phyloP scores from a whole-genome alignment of 30 jellyfish, hydroid and myxozoan genomes.

The Catostylus mosaicus region DNA sequence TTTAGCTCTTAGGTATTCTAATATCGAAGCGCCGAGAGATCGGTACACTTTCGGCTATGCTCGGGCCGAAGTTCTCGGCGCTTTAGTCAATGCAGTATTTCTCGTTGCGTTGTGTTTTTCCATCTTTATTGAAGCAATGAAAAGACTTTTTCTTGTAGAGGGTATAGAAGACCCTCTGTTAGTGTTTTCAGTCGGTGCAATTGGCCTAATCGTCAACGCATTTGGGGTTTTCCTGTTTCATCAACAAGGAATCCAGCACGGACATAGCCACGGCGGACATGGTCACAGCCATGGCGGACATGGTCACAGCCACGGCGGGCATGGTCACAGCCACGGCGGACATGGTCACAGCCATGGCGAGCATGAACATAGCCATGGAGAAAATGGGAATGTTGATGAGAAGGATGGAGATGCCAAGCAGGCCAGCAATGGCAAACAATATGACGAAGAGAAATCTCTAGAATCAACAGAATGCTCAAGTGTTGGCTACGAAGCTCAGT shows the following conservation, averaged over 20 bases:
- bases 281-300: conserved; percentile 82
- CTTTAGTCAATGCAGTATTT: conserved; percentile 95
- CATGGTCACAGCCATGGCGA: conserved; percentile 21
- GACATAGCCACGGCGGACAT: conserved; percentile 91
- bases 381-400: neutral
- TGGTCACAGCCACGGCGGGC: conserved; percentile 79
- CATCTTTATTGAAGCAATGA: conserved; percentile 85
- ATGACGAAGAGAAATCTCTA: neutral
- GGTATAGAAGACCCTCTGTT: conserved; percentile 88
- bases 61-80: conserved; percentile 98
- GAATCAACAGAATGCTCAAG: conserved; percentile 34
- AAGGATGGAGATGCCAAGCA: neutral
- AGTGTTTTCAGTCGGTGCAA: conserved; percentile 91
- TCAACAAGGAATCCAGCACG: conserved; percentile 97
- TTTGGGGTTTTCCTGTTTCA: conserved; percentile 95
- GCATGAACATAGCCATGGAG: conserved; percentile 14
- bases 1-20: conserved; percentile 81
- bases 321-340: conserved; percentile 57
- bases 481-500: conserved; percentile 52
- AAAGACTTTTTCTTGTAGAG: conserved; percentile 82
- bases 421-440: neutral
- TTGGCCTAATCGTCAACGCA: conserved; percentile 93
- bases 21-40: conserved; percentile 70
- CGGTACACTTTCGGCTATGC: conserved; percentile 96
- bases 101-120: conserved; percentile 98